Conservation (phyloP, 2,113 vertebrate genomes). For the Bos javanicus region DNA sequence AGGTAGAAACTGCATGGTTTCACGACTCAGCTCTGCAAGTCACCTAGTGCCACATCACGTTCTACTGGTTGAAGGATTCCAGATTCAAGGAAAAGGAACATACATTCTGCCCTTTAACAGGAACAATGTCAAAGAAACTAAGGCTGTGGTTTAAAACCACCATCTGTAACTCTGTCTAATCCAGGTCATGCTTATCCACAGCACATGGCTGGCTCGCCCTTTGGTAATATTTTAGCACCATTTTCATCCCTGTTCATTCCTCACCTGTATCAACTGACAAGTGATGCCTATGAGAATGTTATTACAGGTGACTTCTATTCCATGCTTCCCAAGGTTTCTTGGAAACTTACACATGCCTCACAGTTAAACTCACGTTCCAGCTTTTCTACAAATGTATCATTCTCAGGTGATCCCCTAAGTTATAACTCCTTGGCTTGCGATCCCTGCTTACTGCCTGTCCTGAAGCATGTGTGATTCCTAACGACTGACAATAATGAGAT, state of each 20-base stretch:
- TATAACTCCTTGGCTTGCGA: neutral
- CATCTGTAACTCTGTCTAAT: neutral
- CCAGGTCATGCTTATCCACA: neutral
- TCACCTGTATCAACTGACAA: neutral
- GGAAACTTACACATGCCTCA: neutral
- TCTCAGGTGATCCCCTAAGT: neutral
- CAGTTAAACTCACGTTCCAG: neutral
- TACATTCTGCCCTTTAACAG: neutral
- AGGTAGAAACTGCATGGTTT: neutral
- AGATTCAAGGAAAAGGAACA: neutral
- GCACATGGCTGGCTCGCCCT: neutral
- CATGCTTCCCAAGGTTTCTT: neutral
- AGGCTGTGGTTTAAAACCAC: neutral
- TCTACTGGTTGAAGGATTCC: neutral
- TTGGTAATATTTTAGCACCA: neutral
- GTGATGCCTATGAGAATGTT: neutral
- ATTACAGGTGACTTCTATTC: neutral
- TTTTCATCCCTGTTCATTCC: neutral
- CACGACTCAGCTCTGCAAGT: neutral
- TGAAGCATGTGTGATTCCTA: neutral
- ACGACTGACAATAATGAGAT: neutral
- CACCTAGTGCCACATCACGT: neutral
- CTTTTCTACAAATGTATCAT: constrained; percentile 25
- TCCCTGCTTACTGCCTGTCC: neutral
- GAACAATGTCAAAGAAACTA: neutral